phyloP scores from a whole-genome alignment of 2,113 vertebrate genomes.

The Stomatorhinus ivindoensis region DNA sequence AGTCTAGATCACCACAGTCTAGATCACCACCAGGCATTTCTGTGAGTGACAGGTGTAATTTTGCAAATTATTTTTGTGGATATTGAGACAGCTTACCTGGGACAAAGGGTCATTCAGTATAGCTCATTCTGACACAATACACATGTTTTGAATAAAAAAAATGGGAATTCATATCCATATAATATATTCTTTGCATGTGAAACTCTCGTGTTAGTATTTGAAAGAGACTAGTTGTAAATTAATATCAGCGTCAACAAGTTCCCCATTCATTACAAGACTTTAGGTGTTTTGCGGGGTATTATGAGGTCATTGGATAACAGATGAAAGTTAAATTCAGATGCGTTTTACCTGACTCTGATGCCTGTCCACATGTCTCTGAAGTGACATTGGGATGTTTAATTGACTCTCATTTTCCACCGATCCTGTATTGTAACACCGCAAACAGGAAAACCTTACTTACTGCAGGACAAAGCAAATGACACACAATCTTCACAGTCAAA shows the following conservation, averaged over 20 bases:
- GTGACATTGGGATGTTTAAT: conserved; percentile 54
- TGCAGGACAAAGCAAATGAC: background rate
- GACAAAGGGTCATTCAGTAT: background rate
- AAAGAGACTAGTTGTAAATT: background rate
- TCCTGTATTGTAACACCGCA: conserved; percentile 53
- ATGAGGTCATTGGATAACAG: background rate
- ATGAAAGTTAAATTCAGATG: background rate
- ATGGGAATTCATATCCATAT: background rate
- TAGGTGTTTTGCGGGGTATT: background rate
- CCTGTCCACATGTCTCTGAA: conserved; percentile 77
- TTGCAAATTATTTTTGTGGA: background rate
- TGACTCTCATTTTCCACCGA: conserved; percentile 72
- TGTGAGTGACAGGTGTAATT: background rate
- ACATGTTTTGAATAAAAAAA: background rate
- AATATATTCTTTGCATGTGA: background rate
- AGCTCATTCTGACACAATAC: background rate
- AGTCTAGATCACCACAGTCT: background rate
- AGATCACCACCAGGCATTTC: background rate
- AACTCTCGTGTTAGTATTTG: background rate
- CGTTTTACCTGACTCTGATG: conserved; percentile 81
- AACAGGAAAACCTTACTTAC: background rate
- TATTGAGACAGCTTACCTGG: background rate
- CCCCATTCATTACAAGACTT: background rate
- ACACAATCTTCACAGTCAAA: background rate
- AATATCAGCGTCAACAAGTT: background rate